Percentiles rank a stretch among this genome's conserved stretches.
These are phyloP conservation scores for Xenus cinereus DNA, from an alignment of 2,113 vertebrate species.

Conservation along the genomic window DNA sequence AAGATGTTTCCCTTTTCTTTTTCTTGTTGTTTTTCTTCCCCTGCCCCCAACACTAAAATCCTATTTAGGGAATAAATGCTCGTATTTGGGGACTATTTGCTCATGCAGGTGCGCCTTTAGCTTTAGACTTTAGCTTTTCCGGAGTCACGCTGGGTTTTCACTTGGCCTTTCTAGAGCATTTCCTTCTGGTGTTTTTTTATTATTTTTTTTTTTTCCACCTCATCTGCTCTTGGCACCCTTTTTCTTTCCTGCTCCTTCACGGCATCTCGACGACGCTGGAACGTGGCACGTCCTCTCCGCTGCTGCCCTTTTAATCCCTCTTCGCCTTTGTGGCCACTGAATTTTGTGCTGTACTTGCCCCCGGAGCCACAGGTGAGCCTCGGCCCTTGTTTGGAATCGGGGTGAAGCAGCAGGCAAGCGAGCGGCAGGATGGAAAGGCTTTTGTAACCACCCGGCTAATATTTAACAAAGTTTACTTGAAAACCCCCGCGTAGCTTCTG, in stretches of 20 bases:
- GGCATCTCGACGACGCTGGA: accelerated
- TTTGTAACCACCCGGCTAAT: not conserved
- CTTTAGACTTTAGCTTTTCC: not conserved
- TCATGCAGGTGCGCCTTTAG: accelerated
- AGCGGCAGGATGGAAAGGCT: not conserved
- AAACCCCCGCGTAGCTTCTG: accelerated
- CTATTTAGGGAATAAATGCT: not conserved
- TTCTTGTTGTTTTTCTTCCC: not conserved
- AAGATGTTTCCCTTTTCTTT: not conserved
- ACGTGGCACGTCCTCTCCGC: not conserved
- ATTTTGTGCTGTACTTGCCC: not conserved
- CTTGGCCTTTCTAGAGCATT: not conserved
- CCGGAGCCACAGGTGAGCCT: not conserved
- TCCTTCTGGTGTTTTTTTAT: not conserved
- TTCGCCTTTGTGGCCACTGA: accelerated
- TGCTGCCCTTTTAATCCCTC: not conserved
- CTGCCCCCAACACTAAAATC: not conserved
- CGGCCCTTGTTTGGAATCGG: not conserved
- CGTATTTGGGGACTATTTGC: accelerated
- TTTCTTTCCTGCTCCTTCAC: not conserved
- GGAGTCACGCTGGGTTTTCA: not conserved
- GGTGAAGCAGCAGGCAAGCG: not conserved
- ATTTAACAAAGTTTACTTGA: not conserved
- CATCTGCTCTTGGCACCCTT: not conserved
- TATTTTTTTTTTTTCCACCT: not conserved